Base-by-base conservation (phyloP, 2,113 vertebrate genomes). In the Indicator indicator region DNA sequence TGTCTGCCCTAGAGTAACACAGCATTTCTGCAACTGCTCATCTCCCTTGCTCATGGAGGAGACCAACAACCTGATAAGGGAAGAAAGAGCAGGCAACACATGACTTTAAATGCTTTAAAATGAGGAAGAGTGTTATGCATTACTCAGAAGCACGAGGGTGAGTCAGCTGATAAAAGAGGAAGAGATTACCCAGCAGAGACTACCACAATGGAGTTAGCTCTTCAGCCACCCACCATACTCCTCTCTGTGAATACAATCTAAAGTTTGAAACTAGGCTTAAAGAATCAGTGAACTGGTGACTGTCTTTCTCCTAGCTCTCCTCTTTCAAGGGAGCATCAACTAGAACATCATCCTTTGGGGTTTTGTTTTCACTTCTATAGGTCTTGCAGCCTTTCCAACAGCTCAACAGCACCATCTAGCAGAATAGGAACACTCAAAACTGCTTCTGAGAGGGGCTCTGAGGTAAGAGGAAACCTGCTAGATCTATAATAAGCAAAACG, bases 331-430 rank as follows among this genome's bases (percentile, higher is more conserved):
- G 5, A 75, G 30, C 27, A 20, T 56, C 30, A n/a, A 60, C 33
- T 30, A 32, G 8, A 86, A 80, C 28, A 20, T 71, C 33, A 78
- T 14, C 23, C 58, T 4, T 16, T 44, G 42, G 42, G 42, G 42
- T 56, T 82, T 83, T 69, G 32, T 52, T 52, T 69, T 55, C 69
- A 74, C 11, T 84, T 69, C 33, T 56, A 52, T 12, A 9, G 30
- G 9, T 65, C 46, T 91, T 24, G 8, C 70, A 60, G 71, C 19
- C 91, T 91, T 75, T 91, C 65, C 86, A 83, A 8, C 6, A 80
- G 95, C 91, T 95, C 91, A 94, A 94, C 65, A 95, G 95, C 96
- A 94, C 91, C 95, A 95, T 33, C 96, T 91, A 95, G 91, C 88
- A 94, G 58, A 50, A 48, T 5, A 24, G 1, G 32, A 91, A 77